These are phyloP conservation scores for Cynoglossus semilaevis DNA, from an alignment of 2,113 vertebrate species.

Conservation along the genomic window DNA sequence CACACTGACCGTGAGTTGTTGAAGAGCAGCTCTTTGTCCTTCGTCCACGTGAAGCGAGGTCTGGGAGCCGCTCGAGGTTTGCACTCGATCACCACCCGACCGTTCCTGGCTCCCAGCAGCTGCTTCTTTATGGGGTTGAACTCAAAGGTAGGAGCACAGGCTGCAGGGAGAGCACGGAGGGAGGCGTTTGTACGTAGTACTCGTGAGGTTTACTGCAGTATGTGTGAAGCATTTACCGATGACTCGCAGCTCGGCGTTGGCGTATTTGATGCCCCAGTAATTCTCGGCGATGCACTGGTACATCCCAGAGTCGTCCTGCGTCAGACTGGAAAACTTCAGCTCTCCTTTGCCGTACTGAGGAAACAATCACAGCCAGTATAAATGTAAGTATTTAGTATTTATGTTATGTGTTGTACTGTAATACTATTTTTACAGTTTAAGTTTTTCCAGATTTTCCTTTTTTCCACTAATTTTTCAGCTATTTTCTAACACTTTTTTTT, in stretches of 20 bases:
- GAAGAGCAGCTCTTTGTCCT: slow-evolving; percentile 87
- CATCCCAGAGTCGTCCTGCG: slow-evolving; percentile 92
- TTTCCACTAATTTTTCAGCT: no score
- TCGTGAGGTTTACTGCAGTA: neutral
- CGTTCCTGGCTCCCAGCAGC: slow-evolving; percentile 88
- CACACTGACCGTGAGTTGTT: slow-evolving; percentile 85
- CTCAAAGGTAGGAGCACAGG: slow-evolving; percentile 91
- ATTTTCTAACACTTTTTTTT: no score
- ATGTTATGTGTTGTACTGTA: neutral
- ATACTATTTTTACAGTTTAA: neutral
- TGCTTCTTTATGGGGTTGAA: slow-evolving; percentile 91
- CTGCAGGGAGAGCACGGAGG: slow-evolving; percentile 57
- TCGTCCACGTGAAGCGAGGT: slow-evolving; percentile 91
- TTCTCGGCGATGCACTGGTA: slow-evolving; percentile 98
- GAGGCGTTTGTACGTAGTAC: neutral
- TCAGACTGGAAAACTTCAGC: slow-evolving; percentile 86
- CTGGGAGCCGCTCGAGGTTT: slow-evolving; percentile 92
- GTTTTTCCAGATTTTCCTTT: no score
- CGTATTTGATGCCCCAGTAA: slow-evolving; percentile 87
- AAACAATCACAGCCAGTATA: no score
- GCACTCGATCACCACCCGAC: slow-evolving; percentile 91
- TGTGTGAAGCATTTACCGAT: slow-evolving; percentile 80
- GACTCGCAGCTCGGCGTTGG: slow-evolving; percentile 94
- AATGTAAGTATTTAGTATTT: neutral
- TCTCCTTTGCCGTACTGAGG: slow-evolving; percentile 90